phyloP scores from a whole-genome alignment of 2,797 vertebrate genomes.

The Parauchenoglanis ngamensis region DNA sequence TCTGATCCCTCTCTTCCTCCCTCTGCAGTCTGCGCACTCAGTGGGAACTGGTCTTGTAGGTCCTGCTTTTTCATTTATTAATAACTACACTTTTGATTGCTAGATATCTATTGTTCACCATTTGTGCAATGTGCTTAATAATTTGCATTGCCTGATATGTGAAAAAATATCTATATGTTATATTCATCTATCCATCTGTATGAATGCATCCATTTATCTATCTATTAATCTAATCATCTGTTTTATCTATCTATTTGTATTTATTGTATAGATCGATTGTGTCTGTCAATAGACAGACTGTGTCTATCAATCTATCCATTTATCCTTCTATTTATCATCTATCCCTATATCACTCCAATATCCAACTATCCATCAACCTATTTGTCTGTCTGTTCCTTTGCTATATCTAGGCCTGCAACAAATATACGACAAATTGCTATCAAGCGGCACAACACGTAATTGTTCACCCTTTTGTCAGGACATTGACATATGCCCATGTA shows the following conservation, averaged over 20 bases:
- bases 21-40: not conserved
- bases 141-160: not conserved
- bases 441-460: not conserved
- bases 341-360: too few relatives aligned
- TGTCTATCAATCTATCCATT: not conserved
- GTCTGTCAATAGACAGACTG: too few relatives aligned
- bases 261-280: too few relatives aligned
- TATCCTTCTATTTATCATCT: too few relatives aligned
- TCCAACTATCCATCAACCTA: not conserved
- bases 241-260: not conserved
- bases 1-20: constrained; percentile 25
- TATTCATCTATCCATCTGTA: not conserved
- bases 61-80: not conserved
- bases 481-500: too few relatives aligned
- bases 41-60: not conserved
- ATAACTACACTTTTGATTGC: not conserved
- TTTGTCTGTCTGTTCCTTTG: not conserved
- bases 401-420: not conserved
- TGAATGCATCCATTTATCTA: not conserved
- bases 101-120: not conserved
- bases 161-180: not conserved
- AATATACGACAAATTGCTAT: not conserved
- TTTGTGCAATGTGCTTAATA: not conserved
- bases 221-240: not conserved
- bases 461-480: not conserved